phyloP scores from a whole-genome alignment of 2,797 vertebrate species.

The Babyrousa celebensis region DNA sequence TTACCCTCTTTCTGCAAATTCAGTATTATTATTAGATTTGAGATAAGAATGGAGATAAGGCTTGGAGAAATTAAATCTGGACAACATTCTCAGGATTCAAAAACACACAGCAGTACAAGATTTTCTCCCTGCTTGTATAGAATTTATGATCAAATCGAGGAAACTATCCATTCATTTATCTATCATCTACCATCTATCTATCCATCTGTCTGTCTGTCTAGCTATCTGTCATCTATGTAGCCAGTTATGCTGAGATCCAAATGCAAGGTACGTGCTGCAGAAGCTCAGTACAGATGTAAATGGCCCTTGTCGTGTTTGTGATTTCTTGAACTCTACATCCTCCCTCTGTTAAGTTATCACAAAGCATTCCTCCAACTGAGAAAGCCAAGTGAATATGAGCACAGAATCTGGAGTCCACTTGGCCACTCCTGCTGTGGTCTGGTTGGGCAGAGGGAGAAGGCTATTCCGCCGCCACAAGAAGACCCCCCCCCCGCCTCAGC shows the following conservation, averaged over 20 bases:
- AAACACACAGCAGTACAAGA: neutral
- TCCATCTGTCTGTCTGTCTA: neutral
- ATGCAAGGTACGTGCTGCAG: neutral
- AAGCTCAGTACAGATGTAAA: neutral
- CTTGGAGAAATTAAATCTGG: neutral
- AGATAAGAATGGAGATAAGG: neutral
- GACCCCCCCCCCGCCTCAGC: neutral
- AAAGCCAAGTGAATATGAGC: neutral
- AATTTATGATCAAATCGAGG: neutral
- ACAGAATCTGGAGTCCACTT: neutral
- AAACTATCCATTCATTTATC: neutral
- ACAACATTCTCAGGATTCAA: neutral
- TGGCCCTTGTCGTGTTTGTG: neutral
- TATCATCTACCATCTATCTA: neutral
- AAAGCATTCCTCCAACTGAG: neutral
- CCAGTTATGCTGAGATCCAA: neutral
- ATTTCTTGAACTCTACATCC: neutral
- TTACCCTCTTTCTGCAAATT: neutral
- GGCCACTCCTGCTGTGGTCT: accelerated
- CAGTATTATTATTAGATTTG: neutral
- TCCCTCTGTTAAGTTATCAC: neutral
- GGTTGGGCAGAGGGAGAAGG: neutral
- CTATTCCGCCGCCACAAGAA: neutral
- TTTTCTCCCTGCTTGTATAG: neutral
- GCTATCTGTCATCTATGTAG: neutral